Base-by-base conservation (phyloP, 2,888 invertebrate species). In the Dascillus cervinus region DNA sequence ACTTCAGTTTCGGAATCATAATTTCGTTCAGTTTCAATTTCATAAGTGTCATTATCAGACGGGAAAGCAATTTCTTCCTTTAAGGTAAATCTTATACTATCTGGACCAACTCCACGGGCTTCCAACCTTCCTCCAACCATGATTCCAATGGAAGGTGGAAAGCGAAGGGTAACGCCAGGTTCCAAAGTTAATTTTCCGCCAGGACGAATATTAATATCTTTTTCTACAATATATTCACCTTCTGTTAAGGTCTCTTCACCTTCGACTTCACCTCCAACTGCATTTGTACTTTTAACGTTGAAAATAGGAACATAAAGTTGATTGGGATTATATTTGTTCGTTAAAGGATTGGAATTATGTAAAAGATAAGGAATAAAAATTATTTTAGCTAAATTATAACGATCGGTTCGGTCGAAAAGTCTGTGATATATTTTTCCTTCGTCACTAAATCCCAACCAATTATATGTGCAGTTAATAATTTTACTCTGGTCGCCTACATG, bases 401-500 rank as follows among this genome's bases (percentile, higher is more conserved):
- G 76, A 63, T 94, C 89, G 58, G 88, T 89, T 44, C 91, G 75
- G 50, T 88, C 84, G 47, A 88, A 88, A 10, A 88, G 58, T 53
- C 86, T 69, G 11, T 77, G 73, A 45, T 82, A 83, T 13, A 90
- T 81, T 52, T 75, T 75, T 43, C 79, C 76, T 37, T 74, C 72
- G 56, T 86, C 85, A 36, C 75, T 76, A 0, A 74, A 71, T 3
- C 95, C 92, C 50, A 97, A 75, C 87, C 92, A 97, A 58, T 98
- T 98, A 57, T 77, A 87, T 0, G 90, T 85, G 47, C 92, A 95
- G 58, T 95, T 89, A n/a, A 98, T 82, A 10, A 77, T 69, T 67
- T 88, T 84, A 53, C 94, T 92, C 58, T 95, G 96, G 58, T 96
- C 94, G 53, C 85, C 82, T 10, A 96, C 71, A 53, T 97, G 96